phyloP scores from a whole-genome alignment of 2,113 vertebrate genomes.

The Oryzias woworae region DNA sequence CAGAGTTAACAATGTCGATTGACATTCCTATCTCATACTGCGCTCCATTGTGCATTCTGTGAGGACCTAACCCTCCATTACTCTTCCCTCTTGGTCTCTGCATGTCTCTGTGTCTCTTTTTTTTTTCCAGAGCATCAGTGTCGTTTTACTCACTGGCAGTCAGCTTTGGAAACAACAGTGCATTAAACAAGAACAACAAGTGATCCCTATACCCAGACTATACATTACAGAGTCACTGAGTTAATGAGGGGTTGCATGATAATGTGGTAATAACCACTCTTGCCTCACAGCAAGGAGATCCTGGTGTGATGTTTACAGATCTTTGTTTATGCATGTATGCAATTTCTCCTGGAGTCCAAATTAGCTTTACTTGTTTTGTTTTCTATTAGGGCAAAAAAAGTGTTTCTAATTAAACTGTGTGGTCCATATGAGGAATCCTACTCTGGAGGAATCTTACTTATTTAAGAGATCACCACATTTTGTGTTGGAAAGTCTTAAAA shows the following conservation, averaged over 20 bases:
- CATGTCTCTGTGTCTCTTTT: slow-evolving; percentile 21
- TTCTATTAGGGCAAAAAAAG: no score
- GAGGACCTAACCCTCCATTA: slow-evolving; percentile 35
- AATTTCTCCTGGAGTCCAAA: no score
- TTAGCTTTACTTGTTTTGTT: no score
- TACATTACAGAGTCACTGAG: slow-evolving; percentile 20
- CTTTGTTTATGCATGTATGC: no score
- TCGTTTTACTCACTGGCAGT: slow-evolving; percentile 55
- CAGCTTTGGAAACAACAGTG: slow-evolving; percentile 22
- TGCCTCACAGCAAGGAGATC: no score
- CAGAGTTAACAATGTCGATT: slow-evolving; percentile 50
- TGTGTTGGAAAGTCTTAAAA: no score
- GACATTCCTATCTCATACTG: slow-evolving; percentile 68
- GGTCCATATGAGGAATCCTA: no score
- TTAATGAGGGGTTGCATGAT: slow-evolving; percentile 8
- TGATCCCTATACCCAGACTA: slow-evolving; percentile 24
- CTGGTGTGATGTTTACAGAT: no score
- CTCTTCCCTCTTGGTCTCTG: slow-evolving; percentile 10
- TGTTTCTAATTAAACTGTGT: no score
- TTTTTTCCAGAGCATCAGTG: slow-evolving; percentile 44
- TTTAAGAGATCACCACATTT: no score
- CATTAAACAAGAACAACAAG: slow-evolving; percentile 36
- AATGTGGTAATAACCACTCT: no score
- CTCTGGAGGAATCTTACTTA: no score
- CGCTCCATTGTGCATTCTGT: slow-evolving; percentile 69